Conservation (phyloP, 2,113 vertebrate genomes). For the Calonectris borealis region DNA sequence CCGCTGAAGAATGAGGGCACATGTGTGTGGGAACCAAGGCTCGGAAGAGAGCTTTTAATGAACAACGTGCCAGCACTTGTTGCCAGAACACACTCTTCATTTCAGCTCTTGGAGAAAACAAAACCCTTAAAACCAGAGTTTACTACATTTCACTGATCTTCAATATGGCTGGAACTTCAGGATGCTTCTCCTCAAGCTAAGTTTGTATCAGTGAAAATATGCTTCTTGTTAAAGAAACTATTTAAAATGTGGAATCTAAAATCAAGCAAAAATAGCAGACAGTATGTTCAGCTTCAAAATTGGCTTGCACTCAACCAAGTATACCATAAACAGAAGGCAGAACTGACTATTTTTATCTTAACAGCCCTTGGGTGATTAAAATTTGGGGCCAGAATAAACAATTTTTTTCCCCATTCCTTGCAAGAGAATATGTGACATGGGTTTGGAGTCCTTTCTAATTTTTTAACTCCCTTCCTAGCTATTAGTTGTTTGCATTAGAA, state of each 20-base stretch:
- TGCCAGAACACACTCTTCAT: constrained; percentile 75
- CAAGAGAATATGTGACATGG: constrained; percentile 75
- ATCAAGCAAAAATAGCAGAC: constrained; percentile 82
- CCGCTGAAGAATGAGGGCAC: constrained; percentile 61
- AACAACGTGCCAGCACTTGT: constrained; percentile 67
- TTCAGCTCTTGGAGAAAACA: constrained; percentile 75
- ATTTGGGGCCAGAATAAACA: constrained; percentile 81
- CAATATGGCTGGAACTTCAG: constrained; percentile 79
- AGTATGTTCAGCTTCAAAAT: constrained; percentile 82
- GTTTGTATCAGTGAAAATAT: constrained; percentile 81
- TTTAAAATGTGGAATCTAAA: constrained; percentile 82
- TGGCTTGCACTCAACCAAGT: constrained; percentile 77
- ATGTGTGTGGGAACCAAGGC: constrained; percentile 56
- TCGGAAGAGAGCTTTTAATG: constrained; percentile 67
- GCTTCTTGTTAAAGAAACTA: constrained; percentile 81
- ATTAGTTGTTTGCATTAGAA: constrained; percentile 61
- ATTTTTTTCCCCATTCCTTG: constrained; percentile 75
- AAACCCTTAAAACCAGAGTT: constrained; percentile 78
- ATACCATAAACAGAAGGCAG: constrained; percentile 81
- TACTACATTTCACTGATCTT: constrained; percentile 77
- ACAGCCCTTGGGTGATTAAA: constrained; percentile 80
- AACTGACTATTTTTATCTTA: constrained; percentile 80
- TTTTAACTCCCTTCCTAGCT: constrained; percentile 60
- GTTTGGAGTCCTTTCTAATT: constrained; percentile 73
- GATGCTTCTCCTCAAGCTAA: constrained; percentile 79